Conservation (phyloP, 2,797 vertebrate genomes). For the Melanotaenia boesemani region DNA sequence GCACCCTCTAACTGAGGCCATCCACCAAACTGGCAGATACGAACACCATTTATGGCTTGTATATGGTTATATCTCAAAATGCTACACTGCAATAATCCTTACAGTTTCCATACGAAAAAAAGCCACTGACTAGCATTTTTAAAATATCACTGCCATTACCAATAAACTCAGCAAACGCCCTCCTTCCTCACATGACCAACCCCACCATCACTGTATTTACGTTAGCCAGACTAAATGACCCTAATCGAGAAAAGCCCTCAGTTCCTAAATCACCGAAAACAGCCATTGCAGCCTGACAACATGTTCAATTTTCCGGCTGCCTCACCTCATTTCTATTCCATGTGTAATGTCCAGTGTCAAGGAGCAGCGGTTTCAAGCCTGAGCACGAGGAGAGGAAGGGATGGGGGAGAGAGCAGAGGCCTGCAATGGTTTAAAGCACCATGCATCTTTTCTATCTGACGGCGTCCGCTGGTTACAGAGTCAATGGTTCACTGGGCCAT, state of each 20-base stretch:
- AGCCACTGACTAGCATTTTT: constrained; percentile 27
- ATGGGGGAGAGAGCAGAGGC: constrained; percentile 14
- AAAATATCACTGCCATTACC: constrained; percentile 38
- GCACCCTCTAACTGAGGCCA: constrained; percentile 18
- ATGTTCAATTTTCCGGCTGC: constrained; percentile 73
- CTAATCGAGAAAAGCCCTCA: constrained; percentile 47
- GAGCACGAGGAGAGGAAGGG: constrained; percentile 17
- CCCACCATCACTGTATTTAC: constrained; percentile 64
- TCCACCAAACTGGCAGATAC: constrained; percentile 21
- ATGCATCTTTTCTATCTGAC: constrained; percentile 72
- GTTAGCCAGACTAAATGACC: constrained; percentile 66
- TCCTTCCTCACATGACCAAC: constrained; percentile 46
- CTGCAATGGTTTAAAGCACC: constrained; percentile 60
- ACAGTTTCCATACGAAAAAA: constrained; percentile 24
- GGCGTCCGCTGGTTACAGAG: constrained; percentile 67
- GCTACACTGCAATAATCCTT: constrained; percentile 38
- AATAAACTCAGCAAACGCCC: constrained; percentile 56
- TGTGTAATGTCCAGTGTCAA: constrained; percentile 62
- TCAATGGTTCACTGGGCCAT: constrained; percentile 71
- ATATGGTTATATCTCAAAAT: constrained; percentile 29
- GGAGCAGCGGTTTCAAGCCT: constrained; percentile 62
- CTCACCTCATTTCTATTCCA: constrained; percentile 75
- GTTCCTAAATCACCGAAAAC: constrained; percentile 66
- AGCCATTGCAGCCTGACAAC: constrained; percentile 64
- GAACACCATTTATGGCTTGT: constrained; percentile 24